Conservation (phyloP, 37 sponge, comb jelly and placozoan genomes). For the Chondrilla cf. caribensis region DNA sequence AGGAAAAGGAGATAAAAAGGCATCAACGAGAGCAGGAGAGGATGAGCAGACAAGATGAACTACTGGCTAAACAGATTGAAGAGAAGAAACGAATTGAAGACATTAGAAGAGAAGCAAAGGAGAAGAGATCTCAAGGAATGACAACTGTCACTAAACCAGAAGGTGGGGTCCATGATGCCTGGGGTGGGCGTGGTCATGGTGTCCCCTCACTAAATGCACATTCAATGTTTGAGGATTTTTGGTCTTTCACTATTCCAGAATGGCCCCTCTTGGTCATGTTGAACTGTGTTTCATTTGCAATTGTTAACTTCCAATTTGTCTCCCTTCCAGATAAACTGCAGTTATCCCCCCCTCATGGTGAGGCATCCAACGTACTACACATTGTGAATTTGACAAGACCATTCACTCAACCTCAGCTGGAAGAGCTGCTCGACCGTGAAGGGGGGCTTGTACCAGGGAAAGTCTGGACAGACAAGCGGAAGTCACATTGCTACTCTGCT, state of each 20-base stretch:
- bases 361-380: slow-evolving; percentile 60
- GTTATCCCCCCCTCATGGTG: slow-evolving; percentile 34
- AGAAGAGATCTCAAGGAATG: not conserved
- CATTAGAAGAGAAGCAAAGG: not conserved
- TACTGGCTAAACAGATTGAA: not conserved
- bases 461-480: slow-evolving; percentile 86
- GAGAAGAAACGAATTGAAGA: slow-evolving; percentile 1
- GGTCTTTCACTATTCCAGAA: no score
- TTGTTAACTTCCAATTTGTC: no score
- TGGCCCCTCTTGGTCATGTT: no score
- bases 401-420: slow-evolving; percentile 79
- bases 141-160: not conserved
- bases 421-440: slow-evolving; percentile 62
- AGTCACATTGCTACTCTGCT: slow-evolving; percentile 80
- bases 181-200: no score
- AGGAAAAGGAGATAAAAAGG: not conserved
- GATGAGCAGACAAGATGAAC: not conserved
- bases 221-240: no score
- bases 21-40: not conserved
- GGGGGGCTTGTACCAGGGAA: slow-evolving; percentile 55
- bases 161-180: no score
- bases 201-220: no score
- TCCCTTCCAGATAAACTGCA: slow-evolving; percentile 4
- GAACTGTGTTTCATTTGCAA: no score
- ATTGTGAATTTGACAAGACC: slow-evolving; percentile 81